A percentile compares a stretch with the other conserved stretches of the same genome.
Conservation (phyloP, 2,113 vertebrate species). For the Rissa tridactyla region DNA sequence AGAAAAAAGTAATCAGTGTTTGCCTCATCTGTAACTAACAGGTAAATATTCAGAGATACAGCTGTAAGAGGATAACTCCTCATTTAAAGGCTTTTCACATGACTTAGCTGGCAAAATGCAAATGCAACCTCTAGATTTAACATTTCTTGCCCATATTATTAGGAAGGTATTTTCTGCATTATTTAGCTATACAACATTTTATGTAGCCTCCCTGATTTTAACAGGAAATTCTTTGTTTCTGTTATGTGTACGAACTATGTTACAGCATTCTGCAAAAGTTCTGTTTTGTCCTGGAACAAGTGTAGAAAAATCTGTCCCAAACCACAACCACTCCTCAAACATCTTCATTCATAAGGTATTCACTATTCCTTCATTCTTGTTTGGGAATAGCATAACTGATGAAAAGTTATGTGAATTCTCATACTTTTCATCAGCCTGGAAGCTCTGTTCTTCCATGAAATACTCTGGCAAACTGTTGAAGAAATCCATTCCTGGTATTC, state of each 20-base stretch:
- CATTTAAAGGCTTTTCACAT: background rate
- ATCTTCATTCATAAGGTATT: background rate
- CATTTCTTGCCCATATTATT: background rate
- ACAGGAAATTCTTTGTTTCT: background rate
- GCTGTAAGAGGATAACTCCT: background rate
- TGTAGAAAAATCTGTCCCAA: fast-evolving
- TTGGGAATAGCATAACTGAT: background rate
- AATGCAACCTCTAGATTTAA: background rate
- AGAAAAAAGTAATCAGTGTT: background rate
- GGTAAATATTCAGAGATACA: background rate
- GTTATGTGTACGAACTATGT: background rate
- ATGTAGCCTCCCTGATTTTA: background rate
- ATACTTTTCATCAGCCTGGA: background rate
- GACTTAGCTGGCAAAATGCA: background rate
- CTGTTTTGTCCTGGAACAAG: background rate
- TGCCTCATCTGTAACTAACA: background rate
- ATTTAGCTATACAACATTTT: background rate
- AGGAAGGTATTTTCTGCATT: background rate
- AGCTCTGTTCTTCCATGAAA: background rate
- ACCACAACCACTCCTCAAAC: background rate
- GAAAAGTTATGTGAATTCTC: background rate
- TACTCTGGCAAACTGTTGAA: background rate
- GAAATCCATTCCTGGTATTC: background rate
- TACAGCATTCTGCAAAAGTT: background rate
- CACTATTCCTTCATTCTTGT: background rate